Percentiles rank a stretch among this genome's conserved stretches.
Conservation (phyloP, 2,113 vertebrate genomes). For the Festucalex cinctus region DNA sequence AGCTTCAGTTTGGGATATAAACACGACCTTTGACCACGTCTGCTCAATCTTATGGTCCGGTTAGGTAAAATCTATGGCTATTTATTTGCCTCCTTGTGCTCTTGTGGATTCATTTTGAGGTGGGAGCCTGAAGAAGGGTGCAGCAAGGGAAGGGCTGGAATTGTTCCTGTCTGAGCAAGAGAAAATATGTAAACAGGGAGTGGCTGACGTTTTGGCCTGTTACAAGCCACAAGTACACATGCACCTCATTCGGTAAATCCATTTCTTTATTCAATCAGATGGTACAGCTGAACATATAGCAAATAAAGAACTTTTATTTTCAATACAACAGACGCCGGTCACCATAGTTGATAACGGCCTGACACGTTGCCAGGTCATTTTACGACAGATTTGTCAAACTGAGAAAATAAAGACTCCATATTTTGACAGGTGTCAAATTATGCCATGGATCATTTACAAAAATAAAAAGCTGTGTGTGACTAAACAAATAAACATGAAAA, state of each 20-base stretch:
- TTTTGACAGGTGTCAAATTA: background rate
- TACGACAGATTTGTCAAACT: background rate
- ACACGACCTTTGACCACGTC: background rate
- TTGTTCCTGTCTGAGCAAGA: slow-evolving; percentile 63
- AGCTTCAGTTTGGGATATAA: background rate
- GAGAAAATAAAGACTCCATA: background rate
- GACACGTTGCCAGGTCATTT: background rate
- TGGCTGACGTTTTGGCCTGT: slow-evolving; percentile 22
- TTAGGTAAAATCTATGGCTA: background rate
- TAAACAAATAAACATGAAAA: slow-evolving; percentile 16
- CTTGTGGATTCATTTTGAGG: slow-evolving; percentile 7
- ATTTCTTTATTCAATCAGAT: slow-evolving; percentile 54
- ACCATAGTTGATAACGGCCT: background rate
- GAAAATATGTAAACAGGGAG: slow-evolving; percentile 65
- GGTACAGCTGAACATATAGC: slow-evolving; percentile 19
- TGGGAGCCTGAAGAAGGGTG: slow-evolving; percentile 24
- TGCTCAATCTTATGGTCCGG: background rate
- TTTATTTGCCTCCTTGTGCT: slow-evolving; percentile 10
- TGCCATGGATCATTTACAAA: background rate
- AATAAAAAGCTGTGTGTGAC: background rate
- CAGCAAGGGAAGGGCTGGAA: slow-evolving; percentile 31
- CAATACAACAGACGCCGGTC: slow-evolving; percentile 4
- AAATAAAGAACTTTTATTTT: slow-evolving; percentile 11
- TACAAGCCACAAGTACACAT: background rate
- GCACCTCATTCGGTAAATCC: background rate